Evolutionary conservation across 2,888 invertebrate genomes (phyloP).

Genomic region (Epinotia bilunana): DNA sequence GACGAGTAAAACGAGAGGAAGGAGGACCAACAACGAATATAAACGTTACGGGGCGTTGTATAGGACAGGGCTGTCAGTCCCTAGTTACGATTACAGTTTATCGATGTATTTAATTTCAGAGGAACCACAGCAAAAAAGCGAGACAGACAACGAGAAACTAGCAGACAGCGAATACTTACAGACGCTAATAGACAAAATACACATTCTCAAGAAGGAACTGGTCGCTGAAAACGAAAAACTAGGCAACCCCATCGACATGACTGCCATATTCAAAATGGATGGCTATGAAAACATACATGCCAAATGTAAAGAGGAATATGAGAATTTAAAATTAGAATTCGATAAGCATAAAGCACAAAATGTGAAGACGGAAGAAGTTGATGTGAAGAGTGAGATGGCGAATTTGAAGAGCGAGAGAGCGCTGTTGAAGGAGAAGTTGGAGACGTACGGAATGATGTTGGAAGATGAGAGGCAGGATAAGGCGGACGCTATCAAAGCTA

Average conservation of each 20-base stretch:
- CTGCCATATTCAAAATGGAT: conserved; percentile 78
- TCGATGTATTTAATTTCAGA: conserved; percentile 48
- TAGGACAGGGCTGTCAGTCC: too few relatives aligned
- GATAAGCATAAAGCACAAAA: conserved; percentile 86
- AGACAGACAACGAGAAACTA: conserved; percentile 77
- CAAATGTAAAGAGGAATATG: conserved; percentile 87
- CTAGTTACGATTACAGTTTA: neutral
- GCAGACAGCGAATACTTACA: conserved; percentile 82
- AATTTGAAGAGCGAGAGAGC: conserved; percentile 85
- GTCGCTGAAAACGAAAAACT: conserved; percentile 85
- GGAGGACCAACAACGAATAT: too few relatives aligned
- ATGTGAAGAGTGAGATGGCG: conserved; percentile 67
- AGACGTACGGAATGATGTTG: conserved; percentile 85
- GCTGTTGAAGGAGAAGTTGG: conserved; percentile 87
- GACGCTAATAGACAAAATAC: conserved; percentile 86
- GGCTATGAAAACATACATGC: conserved; percentile 76
- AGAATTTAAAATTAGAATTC: conserved; percentile 86
- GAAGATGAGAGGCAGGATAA: conserved; percentile 87
- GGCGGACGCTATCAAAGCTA: conserved; percentile 83
- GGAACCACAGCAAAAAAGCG: conserved; percentile 65
- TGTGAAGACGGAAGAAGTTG: conserved; percentile 58
- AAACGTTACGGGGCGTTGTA: too few relatives aligned
- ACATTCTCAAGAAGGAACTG: conserved; percentile 85
- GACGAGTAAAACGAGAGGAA: neutral
- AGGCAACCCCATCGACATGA: conserved; percentile 85